Conservation (phyloP, 2,797 vertebrate species). For the Gymnothorax javanicus region DNA sequence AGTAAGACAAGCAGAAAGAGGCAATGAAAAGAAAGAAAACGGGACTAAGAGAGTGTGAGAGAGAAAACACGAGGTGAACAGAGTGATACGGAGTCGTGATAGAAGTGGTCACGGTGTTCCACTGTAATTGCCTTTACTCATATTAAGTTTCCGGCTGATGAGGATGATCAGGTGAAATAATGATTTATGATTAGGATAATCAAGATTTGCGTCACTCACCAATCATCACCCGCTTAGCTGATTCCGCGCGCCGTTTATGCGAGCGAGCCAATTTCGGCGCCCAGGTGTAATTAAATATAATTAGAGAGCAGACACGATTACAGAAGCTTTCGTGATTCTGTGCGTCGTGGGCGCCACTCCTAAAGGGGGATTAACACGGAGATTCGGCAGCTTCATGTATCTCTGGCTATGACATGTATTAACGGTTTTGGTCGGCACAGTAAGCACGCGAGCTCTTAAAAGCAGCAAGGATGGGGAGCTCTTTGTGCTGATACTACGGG, state of each 20-base stretch:
- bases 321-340: background rate
- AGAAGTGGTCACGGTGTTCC: background rate
- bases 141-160: constrained; percentile 9
- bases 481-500: background rate
- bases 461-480: background rate
- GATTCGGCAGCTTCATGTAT: background rate
- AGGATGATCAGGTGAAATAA: constrained; percentile 3
- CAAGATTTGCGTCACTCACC: background rate
- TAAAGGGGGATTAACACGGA: background rate
- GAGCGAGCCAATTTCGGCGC: background rate
- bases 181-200: constrained; percentile 7
- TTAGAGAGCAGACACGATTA: background rate
- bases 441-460: background rate
- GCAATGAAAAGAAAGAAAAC: constrained; percentile 33
- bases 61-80: constrained; percentile 29
- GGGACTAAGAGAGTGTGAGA: constrained; percentile 35
- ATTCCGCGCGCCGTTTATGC: background rate
- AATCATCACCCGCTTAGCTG: background rate
- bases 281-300: background rate
- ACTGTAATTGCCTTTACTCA: constrained; percentile 16
- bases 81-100: constrained; percentile 29
- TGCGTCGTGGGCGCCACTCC: background rate
- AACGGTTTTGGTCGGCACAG: background rate
- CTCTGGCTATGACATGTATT: background rate
- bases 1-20: constrained; percentile 30